Evolutionary conservation across 2,113 vertebrate genomes (phyloP).

Genomic region (Thymallus thymallus): DNA sequence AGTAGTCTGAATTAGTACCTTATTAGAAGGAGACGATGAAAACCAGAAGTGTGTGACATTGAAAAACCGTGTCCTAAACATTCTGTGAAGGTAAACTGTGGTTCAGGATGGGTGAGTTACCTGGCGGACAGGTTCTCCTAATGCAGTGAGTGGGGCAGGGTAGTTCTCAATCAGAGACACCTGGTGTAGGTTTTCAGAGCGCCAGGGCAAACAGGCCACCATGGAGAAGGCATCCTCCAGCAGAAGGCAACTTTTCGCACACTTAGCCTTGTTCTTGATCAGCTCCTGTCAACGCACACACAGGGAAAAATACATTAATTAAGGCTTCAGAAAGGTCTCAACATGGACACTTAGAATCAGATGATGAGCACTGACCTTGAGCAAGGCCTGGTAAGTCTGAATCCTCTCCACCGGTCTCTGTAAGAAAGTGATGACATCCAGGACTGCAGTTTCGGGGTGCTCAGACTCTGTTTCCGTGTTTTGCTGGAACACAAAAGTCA

Average conservation of each 20-base stretch:
- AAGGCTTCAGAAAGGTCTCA: background rate
- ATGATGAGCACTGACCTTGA: constrained; percentile 79
- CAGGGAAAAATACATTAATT: background rate
- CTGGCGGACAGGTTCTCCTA: constrained; percentile 93
- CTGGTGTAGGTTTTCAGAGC: constrained; percentile 89
- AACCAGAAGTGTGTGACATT: background rate
- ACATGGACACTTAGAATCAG: background rate
- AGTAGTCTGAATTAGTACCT: too few relatives aligned
- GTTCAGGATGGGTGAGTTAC: constrained; percentile 54
- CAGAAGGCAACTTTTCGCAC: constrained; percentile 83
- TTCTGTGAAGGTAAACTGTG: constrained; percentile 9
- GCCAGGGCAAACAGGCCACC: constrained; percentile 85
- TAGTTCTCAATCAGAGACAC: constrained; percentile 94
- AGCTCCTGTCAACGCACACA: constrained; percentile 76
- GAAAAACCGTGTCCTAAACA: too few relatives aligned
- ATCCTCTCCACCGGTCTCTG: constrained; percentile 88
- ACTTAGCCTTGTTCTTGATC: constrained; percentile 92
- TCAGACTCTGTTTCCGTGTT: constrained; percentile 73
- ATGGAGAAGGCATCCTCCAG: constrained; percentile 90
- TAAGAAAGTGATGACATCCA: constrained; percentile 84
- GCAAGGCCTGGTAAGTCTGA: constrained; percentile 86
- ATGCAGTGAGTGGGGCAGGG: constrained; percentile 86
- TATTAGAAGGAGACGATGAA: too few relatives aligned
- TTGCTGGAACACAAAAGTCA: constrained; percentile 59
- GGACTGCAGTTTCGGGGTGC: constrained; percentile 63